Conservation (phyloP, 53 echinoderm and acorn worm genomes). For the Paracentrotus lividus region DNA sequence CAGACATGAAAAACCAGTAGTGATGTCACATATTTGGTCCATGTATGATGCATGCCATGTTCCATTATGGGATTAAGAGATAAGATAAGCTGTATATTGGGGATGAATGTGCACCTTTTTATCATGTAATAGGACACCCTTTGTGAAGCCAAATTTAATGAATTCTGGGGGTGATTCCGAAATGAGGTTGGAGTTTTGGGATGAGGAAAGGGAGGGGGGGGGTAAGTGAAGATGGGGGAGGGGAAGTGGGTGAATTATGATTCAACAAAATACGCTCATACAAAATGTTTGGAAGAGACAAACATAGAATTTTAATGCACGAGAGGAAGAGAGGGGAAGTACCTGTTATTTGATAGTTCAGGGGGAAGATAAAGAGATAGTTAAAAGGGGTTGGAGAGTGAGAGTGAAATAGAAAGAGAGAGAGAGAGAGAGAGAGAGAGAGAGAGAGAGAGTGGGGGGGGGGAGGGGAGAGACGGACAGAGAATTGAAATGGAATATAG, state of each 20-base stretch:
- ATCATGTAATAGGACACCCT: slow-evolving; percentile 25
- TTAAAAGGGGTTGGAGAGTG: no score
- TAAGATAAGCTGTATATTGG: not conserved
- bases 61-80: not conserved
- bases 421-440: not conserved
- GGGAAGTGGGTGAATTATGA: not conserved
- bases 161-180: not conserved
- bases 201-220: not conserved
- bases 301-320: no score
- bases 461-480: no score
- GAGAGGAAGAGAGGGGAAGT: not conserved
- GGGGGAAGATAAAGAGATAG: no score
- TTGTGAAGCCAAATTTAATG: slow-evolving; percentile 4
- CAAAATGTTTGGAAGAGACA: no score
- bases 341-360: not conserved
- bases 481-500: not conserved
- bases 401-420: not conserved
- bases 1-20: not conserved
- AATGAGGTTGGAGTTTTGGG: not conserved
- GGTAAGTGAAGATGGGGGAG: not conserved
- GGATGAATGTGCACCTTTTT: not conserved
- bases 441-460: no score
- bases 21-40: not conserved
- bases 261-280: no score
- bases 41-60: not conserved